Evolutionary conservation across 2,888 invertebrate genomes (phyloP), one percentile per base, ranked within the genome.

Genomic region (Drosophila macrospina): DNA sequence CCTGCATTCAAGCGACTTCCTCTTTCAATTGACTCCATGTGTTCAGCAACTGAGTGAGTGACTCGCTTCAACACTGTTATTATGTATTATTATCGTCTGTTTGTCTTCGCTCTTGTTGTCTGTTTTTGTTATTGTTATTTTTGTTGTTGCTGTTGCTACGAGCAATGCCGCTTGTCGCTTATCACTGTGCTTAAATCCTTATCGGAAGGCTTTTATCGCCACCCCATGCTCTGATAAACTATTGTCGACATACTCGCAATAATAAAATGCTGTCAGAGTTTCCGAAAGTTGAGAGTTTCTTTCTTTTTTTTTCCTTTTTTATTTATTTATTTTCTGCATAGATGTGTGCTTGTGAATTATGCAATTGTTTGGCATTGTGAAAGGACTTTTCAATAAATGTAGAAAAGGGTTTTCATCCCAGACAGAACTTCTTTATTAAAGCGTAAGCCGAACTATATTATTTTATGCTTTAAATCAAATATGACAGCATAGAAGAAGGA

Each of bases 31-130:
- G 39, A 59, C 28, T 50, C 41, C 16, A 36, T 36, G 44, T 39
- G 37, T 30, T 71, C 41, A 65, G 47, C 45, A 59, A 62, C 37
- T 61, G 62, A 56, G 41, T 42, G 66, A 65, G 71, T 67, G 39
- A 60, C 45, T 65, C 26, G 51, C 51, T 42, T 69, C 32, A 62
- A 52, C 65, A 61, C 83, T 88, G 54, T 88, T 86, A 84, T 84
- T 84, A 78, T 68, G 74, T 78, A 82, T 86, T 84, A 84, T 84
- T 84, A 84, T 82, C 80, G 80, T 86, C 64, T 84, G 88, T 88
- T 88, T 84, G 83, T 86, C 80, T 72, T 74, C 61, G 57, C 61
- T 52, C 42, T 67, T 57, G 62, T 50, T 55, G 47, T 28, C 51
- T 61, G 1, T 45, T 13, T 11, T 26, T 55, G n/a, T n/a, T n/a